Evolutionary conservation across 2,888 invertebrate species (phyloP).

Genomic region (Poecilus cupreus): DNA sequence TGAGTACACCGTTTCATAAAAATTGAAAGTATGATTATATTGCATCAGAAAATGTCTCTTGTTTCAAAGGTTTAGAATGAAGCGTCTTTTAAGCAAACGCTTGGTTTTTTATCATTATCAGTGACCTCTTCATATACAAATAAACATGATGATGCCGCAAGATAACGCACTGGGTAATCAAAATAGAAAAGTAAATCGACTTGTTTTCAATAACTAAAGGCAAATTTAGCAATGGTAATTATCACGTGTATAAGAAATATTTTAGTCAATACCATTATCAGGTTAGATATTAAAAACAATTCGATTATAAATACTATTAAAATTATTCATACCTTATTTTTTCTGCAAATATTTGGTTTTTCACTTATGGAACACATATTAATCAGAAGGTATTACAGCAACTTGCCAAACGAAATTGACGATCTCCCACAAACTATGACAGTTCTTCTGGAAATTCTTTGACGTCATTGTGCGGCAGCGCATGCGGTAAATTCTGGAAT

Average conservation of each 20-base stretch:
- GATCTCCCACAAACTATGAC: neutral
- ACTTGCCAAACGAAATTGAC: slow-evolving; percentile 3
- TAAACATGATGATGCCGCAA: slow-evolving; percentile 14
- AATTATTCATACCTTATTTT: slow-evolving; percentile 47
- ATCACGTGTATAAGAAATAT: neutral
- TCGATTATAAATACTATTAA: neutral
- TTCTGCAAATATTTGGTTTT: slow-evolving; percentile 42
- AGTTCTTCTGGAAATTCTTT: slow-evolving; percentile 10
- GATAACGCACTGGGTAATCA: slow-evolving; percentile 18
- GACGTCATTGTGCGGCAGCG: neutral
- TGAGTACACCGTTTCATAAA: slow-evolving; percentile 27
- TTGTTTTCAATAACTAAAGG: slow-evolving; percentile 26
- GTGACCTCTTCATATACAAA: slow-evolving; percentile 49
- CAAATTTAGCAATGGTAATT: slow-evolving; percentile 15
- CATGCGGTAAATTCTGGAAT: neutral
- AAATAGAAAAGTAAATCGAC: slow-evolving; percentile 9
- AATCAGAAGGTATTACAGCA: slow-evolving; percentile 12
- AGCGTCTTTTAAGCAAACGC: slow-evolving; percentile 25
- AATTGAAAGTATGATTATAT: slow-evolving; percentile 2
- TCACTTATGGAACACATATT: slow-evolving; percentile 50
- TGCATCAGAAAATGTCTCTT: slow-evolving; percentile 37
- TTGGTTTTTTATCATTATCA: slow-evolving; percentile 45
- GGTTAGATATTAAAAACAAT: neutral
- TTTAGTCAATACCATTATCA: neutral
- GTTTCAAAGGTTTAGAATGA: neutral